Percentiles rank a stretch among this genome's conserved stretches.
These are phyloP conservation scores for Brachionus plicatilis DNA, from an alignment of 1,140 invertebrate genomes.

Conservation along the genomic window DNA sequence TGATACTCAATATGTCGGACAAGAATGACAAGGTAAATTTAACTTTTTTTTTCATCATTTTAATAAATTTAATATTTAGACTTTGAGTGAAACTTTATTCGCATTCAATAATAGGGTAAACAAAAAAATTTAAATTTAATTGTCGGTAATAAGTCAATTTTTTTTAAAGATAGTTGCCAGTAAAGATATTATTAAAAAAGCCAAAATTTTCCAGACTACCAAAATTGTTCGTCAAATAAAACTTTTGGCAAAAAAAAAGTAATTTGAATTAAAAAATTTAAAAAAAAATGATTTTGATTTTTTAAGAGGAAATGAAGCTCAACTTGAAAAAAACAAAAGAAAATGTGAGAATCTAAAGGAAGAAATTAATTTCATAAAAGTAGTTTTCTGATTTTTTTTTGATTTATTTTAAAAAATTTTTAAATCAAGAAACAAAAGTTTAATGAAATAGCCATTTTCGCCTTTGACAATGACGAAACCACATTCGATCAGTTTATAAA, in stretches of 20 bases:
- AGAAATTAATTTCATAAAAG: conserved; percentile 13
- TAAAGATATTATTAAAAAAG: conserved; percentile 31
- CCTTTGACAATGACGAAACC: background rate
- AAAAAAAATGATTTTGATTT: background rate
- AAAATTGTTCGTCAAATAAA: conserved; percentile 30
- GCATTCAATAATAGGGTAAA: conserved; percentile 33
- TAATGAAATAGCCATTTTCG: conserved; percentile 36
- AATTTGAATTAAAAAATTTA: background rate
- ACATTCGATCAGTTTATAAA: conserved; percentile 19
- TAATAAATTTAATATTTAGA: background rate
- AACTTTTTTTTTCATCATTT: background rate
- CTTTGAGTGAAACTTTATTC: conserved; percentile 9
- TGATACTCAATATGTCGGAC: background rate
- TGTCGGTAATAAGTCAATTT: background rate
- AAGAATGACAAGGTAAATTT: background rate
- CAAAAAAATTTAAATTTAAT: background rate
- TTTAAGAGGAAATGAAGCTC: conserved; percentile 21
- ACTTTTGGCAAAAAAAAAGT: conserved; percentile 14
- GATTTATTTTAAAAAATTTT: background rate
- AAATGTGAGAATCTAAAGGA: conserved; percentile 27
- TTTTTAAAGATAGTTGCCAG: background rate
- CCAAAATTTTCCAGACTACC: background rate
- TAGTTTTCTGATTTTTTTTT: background rate
- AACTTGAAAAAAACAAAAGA: conserved; percentile 36
- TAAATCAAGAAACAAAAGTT: background rate